Base-by-base conservation (phyloP, 2,113 vertebrate genomes). In the Sebastes fasciatus region DNA sequence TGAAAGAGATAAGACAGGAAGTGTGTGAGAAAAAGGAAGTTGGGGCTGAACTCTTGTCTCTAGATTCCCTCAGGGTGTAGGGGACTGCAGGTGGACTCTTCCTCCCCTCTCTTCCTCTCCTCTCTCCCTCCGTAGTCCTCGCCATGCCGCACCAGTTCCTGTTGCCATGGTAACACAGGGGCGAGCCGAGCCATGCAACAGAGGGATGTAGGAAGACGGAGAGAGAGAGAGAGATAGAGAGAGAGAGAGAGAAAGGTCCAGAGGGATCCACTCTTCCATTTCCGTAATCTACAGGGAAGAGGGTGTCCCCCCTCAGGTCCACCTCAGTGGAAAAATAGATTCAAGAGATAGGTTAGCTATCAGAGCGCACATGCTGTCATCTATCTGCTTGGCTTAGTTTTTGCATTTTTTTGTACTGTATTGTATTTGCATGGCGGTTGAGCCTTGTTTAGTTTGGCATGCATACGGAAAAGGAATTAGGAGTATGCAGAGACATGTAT, bases 151-250 rank as follows among this genome's bases (percentile, higher is more conserved):
- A 78, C 86, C 77, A 77, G 86, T 90, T 87, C 84, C 79, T 92
- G 93, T 94, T 94, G 79, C 93, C 80, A 92, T 93, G 90, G 93
- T 85, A 94, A 94, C 92, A 80, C 52, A 34, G 48, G 86, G 86
- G 88, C 26, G 85, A 92, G 88, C 78, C 51, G 77, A 89, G 83
- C 86, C 78, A 55, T 80, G 85, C 80, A 87, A 88, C 83, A 67
- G 74, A 88, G 81, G 70, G 81, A 90, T 88, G 77, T 63, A 58
- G 74, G 70, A 60, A 83, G 80, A 68, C n/a, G 1, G 40, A 9
- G 48, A 21, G 14, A 10, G 54, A 52, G 57, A 78, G 61, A 63
- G 43, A 11, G 63, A 0, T 14, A 26, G 58, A 61, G 67, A 48
- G 45, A 26, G 16, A 34, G 16, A 60, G 63, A 62, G 40, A 65